These are phyloP conservation scores for Himalopsyche japonica DNA, from an alignment of 2,888 invertebrate genomes.

Conservation along the genomic window DNA sequence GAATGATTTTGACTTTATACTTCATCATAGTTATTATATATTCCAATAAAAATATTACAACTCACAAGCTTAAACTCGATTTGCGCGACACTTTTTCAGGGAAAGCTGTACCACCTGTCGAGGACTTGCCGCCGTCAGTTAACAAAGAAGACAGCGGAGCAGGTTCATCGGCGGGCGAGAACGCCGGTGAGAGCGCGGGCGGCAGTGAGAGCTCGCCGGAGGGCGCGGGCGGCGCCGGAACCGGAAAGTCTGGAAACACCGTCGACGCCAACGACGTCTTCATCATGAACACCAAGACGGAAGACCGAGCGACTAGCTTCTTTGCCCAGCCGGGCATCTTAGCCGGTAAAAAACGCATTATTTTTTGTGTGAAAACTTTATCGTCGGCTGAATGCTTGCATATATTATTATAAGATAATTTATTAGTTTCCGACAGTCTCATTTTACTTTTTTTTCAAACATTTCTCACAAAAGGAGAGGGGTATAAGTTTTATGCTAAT, in stretches of 20 bases:
- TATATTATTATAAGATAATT: not conserved
- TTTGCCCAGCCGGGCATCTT: slow-evolving; percentile 93
- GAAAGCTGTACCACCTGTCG: slow-evolving; percentile 20
- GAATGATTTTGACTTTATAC: too few species aligned
- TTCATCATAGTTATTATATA: too few species aligned
- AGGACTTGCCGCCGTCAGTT: slow-evolving; percentile 7
- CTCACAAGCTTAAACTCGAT: not conserved
- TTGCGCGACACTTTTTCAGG: slow-evolving; percentile 16
- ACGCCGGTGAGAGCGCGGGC: slow-evolving; percentile 43
- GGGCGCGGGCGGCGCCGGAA: slow-evolving; percentile 50
- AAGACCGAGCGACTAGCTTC: slow-evolving; percentile 87
- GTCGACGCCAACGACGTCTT: slow-evolving; percentile 65
- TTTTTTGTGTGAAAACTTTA: not conserved
- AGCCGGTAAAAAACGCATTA: slow-evolving; percentile 68
- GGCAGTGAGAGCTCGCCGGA: slow-evolving; percentile 47
- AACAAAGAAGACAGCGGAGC: slow-evolving; percentile 43
- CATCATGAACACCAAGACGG: slow-evolving; percentile 82
- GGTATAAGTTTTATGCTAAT: too few species aligned
- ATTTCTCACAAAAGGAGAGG: too few species aligned
- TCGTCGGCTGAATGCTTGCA: not conserved
- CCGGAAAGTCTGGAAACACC: slow-evolving; percentile 51
- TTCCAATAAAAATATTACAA: too few species aligned
- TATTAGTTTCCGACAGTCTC: not conserved
- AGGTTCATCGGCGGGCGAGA: slow-evolving; percentile 48
- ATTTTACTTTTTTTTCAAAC: too few species aligned